A percentile compares a stretch with the other conserved stretches of the same genome.
Evolutionary conservation across 2,113 vertebrate species (phyloP).

Genomic region (Bujurquina vittata): DNA sequence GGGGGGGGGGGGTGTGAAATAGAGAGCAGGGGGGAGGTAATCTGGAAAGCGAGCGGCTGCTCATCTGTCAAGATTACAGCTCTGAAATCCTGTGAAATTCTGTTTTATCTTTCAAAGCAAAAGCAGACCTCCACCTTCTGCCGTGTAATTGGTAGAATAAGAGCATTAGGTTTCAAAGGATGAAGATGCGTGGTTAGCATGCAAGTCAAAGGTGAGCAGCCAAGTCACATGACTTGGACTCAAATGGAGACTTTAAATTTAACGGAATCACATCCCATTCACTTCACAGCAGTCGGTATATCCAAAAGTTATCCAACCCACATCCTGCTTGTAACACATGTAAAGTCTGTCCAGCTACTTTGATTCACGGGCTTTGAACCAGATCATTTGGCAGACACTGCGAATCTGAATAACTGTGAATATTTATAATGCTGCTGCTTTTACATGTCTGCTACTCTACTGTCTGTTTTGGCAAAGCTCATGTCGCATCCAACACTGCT

Average conservation of each 20-base stretch:
- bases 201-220: background rate
- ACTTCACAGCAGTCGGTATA: background rate
- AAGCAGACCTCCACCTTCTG: slow-evolving; percentile 12
- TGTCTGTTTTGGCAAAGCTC: background rate
- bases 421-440: background rate
- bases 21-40: slow-evolving; percentile 25
- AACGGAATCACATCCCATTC: background rate
- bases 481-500: background rate
- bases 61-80: slow-evolving; percentile 50
- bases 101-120: slow-evolving; percentile 1
- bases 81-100: slow-evolving; percentile 31
- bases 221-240: background rate
- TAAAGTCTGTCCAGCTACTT: background rate
- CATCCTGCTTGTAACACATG: background rate
- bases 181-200: background rate
- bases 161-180: slow-evolving; percentile 10
- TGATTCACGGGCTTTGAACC: background rate
- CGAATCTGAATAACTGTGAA: slow-evolving; percentile 10
- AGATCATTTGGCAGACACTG: background rate
- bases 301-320: background rate
- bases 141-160: slow-evolving; percentile 7
- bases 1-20: slow-evolving; percentile 2
- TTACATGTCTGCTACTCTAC: background rate
- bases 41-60: slow-evolving; percentile 27
- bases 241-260: background rate